Conservation (phyloP, 2,888 invertebrate genomes). For the Periphyllus acericola region DNA sequence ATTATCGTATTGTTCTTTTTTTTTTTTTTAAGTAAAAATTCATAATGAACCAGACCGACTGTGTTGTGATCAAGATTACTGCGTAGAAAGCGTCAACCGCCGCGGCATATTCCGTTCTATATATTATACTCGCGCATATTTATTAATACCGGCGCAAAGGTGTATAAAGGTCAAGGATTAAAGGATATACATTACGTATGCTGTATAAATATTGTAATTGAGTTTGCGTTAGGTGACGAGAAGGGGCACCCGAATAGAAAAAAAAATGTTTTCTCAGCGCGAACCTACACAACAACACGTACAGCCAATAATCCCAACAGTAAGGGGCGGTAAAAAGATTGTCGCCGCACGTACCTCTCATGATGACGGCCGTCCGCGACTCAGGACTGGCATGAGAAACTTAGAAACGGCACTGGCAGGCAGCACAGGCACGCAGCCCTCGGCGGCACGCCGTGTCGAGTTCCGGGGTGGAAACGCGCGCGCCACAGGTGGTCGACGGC, state of each 20-base stretch:
- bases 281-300: no score
- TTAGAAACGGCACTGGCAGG: background rate
- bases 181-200: background rate
- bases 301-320: no score
- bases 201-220: background rate
- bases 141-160: no score
- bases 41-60: no score
- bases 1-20: no score
- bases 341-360: background rate
- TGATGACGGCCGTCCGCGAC: background rate
- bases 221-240: background rate
- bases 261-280: no score
- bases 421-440: background rate
- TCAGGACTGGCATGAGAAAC: background rate
- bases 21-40: no score
- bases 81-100: no score
- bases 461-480: background rate
- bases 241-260: background rate
- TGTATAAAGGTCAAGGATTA: background rate
- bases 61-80: no score
- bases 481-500: conserved; percentile 21
- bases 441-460: background rate
- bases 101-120: no score
- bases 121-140: no score
- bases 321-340: no score